Conservation (phyloP, 2,797 vertebrate genomes). For the Xenentodon cancila region DNA sequence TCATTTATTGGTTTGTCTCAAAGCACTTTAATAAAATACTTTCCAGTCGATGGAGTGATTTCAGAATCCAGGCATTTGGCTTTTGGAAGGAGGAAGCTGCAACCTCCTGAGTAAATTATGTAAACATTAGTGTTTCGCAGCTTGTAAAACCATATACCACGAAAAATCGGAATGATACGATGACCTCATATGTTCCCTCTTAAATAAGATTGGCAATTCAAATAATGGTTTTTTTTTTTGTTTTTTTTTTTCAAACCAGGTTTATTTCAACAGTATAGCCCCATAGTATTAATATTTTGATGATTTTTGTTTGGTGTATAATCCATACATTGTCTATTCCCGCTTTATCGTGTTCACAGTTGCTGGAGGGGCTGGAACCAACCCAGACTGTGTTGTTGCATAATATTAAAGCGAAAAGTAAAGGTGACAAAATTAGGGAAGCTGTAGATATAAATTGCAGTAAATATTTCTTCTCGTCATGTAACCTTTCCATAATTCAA, state of each 20-base stretch:
- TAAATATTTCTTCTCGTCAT: conserved; percentile 12
- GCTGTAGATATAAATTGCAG: conserved; percentile 8
- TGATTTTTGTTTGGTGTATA: background rate
- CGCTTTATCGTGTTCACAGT: no score
- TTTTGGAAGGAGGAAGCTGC: conserved; percentile 34
- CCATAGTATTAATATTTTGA: background rate
- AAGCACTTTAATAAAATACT: conserved; percentile 62
- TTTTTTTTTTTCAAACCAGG: background rate
- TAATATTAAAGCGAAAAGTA: background rate
- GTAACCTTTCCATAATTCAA: conserved; percentile 1
- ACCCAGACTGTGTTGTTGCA: no score
- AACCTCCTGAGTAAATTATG: conserved; percentile 22
- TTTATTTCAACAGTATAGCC: background rate
- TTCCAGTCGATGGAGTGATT: conserved; percentile 64
- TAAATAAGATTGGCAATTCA: conserved; percentile 20
- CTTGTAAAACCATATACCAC: conserved; percentile 12
- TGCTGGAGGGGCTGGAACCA: no score
- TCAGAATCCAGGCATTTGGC: conserved; percentile 59
- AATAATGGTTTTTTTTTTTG: no score
- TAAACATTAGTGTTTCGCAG: no score
- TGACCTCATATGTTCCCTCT: conserved; percentile 11
- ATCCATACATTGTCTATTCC: no score
- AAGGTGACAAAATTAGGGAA: background rate
- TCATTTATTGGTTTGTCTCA: conserved; percentile 56
- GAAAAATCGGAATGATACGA: conserved; percentile 7